Base-by-base conservation (phyloP, 2,113 vertebrate species). In the Tringa solitaria region DNA sequence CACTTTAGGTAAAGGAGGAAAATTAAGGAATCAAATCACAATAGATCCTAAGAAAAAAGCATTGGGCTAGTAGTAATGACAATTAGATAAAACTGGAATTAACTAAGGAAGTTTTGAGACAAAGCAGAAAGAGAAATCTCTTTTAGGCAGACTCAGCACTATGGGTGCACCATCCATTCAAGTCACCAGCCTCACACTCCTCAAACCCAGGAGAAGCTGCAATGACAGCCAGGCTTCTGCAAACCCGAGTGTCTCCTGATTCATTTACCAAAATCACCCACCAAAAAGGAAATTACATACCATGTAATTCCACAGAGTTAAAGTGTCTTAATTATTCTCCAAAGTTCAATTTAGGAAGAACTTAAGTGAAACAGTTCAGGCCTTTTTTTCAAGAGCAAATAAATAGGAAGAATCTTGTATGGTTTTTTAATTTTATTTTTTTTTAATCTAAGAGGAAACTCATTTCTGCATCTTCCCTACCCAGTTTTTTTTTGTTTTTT, bases 371-470 rank as follows among this genome's bases (percentile, higher is more conserved):
- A 57, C 37, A 73, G 56, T 32, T 35, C 37, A 19, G 15, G 22
- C 7, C 5, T 43, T 54, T 39, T 75, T 87, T 90, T 28, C 59
- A 77, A 48, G 5, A 82, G 41, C 23, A 67, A 84, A 18, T 61
- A 73, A 88, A 79, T 23, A 53, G 6, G 35, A 92, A 86, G 16
- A 79, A 57, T 35, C 50, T 67, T 15, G 17, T 48, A 27, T 5
- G 20, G 32, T 43, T 81, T 20, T 43, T n/a, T 30, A 15, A 9
- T 24, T 67, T 61, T 21, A 16, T 43, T 43, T 46, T 46, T 46
- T 46, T 46, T 46, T 46, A 21, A 76, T 69, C 63, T 18, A 93
- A 95, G n/a, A 96, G 90, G 96, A 97, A 98, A 74, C 35, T 96
- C 13, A 74, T 86, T 89, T 96, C 39, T 61, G 22, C 59, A 81